Evolutionary conservation across 2,797 vertebrate species (phyloP).

Genomic region (Sebastes ruberrimus): DNA sequence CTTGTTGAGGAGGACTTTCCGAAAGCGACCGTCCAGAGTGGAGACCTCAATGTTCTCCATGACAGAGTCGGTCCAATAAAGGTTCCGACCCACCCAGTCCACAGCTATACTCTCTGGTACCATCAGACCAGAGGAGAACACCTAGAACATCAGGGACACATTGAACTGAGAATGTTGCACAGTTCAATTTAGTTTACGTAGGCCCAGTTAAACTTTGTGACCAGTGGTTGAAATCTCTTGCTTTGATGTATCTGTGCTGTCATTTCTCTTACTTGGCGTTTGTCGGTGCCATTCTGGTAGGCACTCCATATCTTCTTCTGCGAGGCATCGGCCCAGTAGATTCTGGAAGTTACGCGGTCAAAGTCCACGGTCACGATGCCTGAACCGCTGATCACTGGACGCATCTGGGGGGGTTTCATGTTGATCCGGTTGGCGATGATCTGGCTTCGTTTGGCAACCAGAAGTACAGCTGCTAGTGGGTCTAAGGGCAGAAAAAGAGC

Average conservation of each 20-base stretch:
- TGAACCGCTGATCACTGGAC: slow-evolving; percentile 83
- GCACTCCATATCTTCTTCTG: slow-evolving; percentile 92
- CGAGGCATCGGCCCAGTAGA: slow-evolving; percentile 91
- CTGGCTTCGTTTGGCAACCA: slow-evolving; percentile 88
- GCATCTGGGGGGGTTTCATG: slow-evolving; percentile 79
- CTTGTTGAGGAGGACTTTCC: slow-evolving; percentile 77
- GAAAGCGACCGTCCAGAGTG: slow-evolving; percentile 77
- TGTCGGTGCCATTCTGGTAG: slow-evolving; percentile 89
- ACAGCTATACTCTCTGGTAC: slow-evolving; percentile 80
- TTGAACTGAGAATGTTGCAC: neutral
- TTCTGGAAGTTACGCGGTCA: slow-evolving; percentile 85
- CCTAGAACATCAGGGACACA: slow-evolving; percentile 49
- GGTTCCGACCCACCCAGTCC: slow-evolving; percentile 82
- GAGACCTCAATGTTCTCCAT: slow-evolving; percentile 83
- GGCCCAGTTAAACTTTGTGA: no score
- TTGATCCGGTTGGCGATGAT: slow-evolving; percentile 87
- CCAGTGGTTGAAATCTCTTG: neutral
- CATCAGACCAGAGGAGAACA: slow-evolving; percentile 78
- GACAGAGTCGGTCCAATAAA: slow-evolving; percentile 82
- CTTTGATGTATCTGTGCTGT: neutral
- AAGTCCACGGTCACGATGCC: slow-evolving; percentile 91
- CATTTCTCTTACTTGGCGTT: slow-evolving; percentile 80
- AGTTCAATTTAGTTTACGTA: neutral
- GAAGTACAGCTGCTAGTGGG: slow-evolving; percentile 81
- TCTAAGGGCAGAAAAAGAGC: slow-evolving; percentile 68